Evolutionary conservation across 1,140 invertebrate species (phyloP), one percentile per base, ranked within the genome.

Genomic region (Drosophila sp.): DNA sequence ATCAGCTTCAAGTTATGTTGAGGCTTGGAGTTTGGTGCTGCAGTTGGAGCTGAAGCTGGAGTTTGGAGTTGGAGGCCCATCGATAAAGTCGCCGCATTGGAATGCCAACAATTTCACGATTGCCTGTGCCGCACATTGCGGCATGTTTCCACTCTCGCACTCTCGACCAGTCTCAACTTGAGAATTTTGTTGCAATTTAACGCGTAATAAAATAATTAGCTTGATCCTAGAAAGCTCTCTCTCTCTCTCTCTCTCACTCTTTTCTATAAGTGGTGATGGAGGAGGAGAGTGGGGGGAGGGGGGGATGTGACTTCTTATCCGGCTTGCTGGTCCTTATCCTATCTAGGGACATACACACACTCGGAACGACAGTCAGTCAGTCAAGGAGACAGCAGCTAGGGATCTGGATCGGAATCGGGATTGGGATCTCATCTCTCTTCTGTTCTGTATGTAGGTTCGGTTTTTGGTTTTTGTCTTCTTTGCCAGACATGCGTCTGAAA

Each of bases 161-260:
- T 58, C 29, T 32, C 23, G 23, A 50, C 44, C 23, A 50, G 56
- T 23, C 56, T 76, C 70, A 79, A 71, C 65, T 66, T 62, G 73
- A 86, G 79, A 87, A 87, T 85, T 86, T 79, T 83, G 84, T 86
- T 89, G 84, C 79, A 89, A 86, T 86, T 86, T 86, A 86, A 87
- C 83, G 82, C 83, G 83, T 86, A 87, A 86, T 86, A 86, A 86
- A 86, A 86, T 86, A 87, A 86, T 86, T 86, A 87, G 82, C 81
- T 81, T 66, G 56, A 65, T 64, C 61, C 71, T 40, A 57, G 29
- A 40, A 54, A 27, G 41, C 17, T 38, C 23, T 30, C 50, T 38
- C n/a, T 40, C 3, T 35, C 69, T 35, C 33, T 29, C 17, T 40
- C 25, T 23, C 11, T 23, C 47, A 66, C 33, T 35, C 32, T 60